Evolutionary conservation across 2,797 vertebrate species (phyloP), one percentile per base, ranked within the genome.

Genomic region (Linurgus olivaceus): DNA sequence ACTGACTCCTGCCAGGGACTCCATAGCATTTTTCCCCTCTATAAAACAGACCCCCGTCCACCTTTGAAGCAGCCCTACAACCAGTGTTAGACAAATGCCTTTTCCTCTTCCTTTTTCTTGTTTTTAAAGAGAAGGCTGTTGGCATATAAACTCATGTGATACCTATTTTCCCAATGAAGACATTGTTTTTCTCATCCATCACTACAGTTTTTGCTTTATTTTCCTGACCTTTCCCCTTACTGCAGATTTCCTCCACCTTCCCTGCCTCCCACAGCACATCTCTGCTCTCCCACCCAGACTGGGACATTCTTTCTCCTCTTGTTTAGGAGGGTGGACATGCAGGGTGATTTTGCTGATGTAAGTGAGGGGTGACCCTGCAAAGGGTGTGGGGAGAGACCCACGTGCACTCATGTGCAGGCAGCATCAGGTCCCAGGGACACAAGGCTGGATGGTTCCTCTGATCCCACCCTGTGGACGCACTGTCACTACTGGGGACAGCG

Each of bases 321-420:
- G 7, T 26, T 35, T 13, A 50, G 67, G 25, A n/a, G 7, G 6
- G 2, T 52, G 55, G 59, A 52, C 14, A 8, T 19, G 29, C n/a
- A 61, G 50, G 67, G 19, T 1, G 25, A n/a, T 37, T 75, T 68
- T 3, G 3, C 26, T 14, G 33, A 79, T 61, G 20, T 14, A 4
- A 18, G 23, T 0, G 0, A 37, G 47, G 45, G 42, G 13, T 52
- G 23, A 62, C 37, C 35, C 35, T 55, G 48, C n/a, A 24, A 18
- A 73, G 11, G 28, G 17, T 33, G 44, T 17, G 38, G 48, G 44
- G 33, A 77, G 19, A 86, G 35, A n/a, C 28, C 31, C 7, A 0
- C 1, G 0, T 16, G 28, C 0, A 0, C 21, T 38, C 24, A 21
- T 7, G 0, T 5, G 4, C 29, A 40, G 55, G 57, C 8, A 62